A percentile compares a stretch with the other conserved stretches of the same genome.
Conservation (phyloP, 2,113 vertebrate genomes). For the Pseudonaja textilis region DNA sequence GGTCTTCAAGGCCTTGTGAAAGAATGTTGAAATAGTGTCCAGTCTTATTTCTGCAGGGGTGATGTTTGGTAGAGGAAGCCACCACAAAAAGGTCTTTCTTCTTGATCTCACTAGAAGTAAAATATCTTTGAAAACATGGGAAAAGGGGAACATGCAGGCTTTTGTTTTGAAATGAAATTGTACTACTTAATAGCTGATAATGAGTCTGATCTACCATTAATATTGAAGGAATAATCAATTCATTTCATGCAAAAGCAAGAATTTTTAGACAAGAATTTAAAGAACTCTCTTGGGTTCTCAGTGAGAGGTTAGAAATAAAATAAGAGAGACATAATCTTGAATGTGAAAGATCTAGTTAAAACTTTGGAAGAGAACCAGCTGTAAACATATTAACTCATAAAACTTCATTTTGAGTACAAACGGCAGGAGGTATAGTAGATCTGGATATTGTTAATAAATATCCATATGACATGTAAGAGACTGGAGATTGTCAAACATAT, state of each 20-base stretch:
- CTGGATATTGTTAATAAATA: background rate
- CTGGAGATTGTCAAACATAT: background rate
- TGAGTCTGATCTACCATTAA: background rate
- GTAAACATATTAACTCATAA: background rate
- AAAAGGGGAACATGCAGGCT: background rate
- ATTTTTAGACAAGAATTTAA: background rate
- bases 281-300: background rate
- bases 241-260: background rate
- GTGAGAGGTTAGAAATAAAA: background rate
- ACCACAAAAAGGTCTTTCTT: background rate
- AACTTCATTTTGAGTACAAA: background rate
- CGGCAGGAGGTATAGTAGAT: background rate
- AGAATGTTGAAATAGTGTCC: background rate
- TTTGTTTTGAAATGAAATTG: background rate
- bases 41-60: background rate
- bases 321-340: background rate
- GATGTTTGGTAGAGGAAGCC: background rate
- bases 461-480: background rate
- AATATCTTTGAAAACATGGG: background rate
- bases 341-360: background rate
- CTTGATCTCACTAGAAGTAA: background rate
- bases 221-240: background rate
- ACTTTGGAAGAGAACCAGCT: background rate
- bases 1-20: background rate
- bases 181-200: background rate